Conservation (phyloP, 2,888 invertebrate species). For the Oasisia sp. region DNA sequence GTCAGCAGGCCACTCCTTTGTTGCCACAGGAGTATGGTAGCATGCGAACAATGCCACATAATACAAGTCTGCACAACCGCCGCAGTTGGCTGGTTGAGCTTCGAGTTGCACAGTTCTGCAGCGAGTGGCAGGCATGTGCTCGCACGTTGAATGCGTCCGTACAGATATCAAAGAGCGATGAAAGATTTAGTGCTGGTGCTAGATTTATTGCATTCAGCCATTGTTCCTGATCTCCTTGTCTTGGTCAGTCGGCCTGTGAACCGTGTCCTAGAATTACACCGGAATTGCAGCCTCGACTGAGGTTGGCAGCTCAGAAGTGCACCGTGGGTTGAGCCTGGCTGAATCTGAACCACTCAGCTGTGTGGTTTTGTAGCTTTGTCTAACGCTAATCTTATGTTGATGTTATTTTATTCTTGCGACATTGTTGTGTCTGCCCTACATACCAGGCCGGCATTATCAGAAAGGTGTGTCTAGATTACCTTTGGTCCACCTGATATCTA, state of each 20-base stretch:
- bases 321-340: background rate
- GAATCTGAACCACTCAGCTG: background rate
- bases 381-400: background rate
- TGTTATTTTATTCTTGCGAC: background rate
- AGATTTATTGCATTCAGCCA: slow-evolving; percentile 17
- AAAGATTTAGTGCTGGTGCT: background rate
- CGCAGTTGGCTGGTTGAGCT: background rate
- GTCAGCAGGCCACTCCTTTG: background rate
- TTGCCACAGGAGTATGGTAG: background rate
- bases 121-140: background rate
- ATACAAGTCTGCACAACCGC: background rate
- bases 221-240: background rate
- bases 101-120: background rate
- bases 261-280: background rate
- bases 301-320: slow-evolving; percentile 9
- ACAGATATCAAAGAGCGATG: background rate
- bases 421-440: background rate
- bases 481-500: background rate
- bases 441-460: background rate
- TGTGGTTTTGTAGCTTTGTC: background rate
- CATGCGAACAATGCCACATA: background rate
- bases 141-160: background rate
- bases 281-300: background rate
- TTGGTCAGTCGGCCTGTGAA: background rate
- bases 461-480: background rate